Evolutionary conservation across 2,888 invertebrate genomes (phyloP).

Genomic region (Willowsia nigromaculata): DNA sequence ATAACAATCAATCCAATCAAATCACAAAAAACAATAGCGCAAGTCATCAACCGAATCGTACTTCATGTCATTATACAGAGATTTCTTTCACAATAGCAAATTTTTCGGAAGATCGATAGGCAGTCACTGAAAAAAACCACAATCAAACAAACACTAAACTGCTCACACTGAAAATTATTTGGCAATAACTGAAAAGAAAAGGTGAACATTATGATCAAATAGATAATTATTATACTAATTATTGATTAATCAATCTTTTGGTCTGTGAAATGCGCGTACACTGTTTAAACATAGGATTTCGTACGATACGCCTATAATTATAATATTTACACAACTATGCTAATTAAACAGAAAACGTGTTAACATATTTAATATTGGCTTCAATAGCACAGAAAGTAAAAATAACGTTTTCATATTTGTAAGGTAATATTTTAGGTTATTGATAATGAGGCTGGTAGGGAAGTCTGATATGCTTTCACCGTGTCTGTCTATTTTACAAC

Average conservation of each 20-base stretch:
- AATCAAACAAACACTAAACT: too few species aligned
- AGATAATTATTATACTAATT: neutral
- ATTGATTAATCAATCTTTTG: slow-evolving; percentile 31
- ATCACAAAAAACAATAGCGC: slow-evolving; percentile 1
- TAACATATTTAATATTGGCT: neutral
- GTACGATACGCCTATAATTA: neutral
- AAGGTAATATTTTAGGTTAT: neutral
- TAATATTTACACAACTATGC: neutral
- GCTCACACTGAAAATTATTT: too few species aligned
- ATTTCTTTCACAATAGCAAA: neutral
- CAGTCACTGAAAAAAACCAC: too few species aligned
- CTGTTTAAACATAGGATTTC: slow-evolving; percentile 11
- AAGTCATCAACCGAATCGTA: neutral
- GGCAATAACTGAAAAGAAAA: slow-evolving; percentile 2
- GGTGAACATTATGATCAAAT: neutral
- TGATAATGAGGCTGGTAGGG: neutral
- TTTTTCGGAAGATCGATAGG: slow-evolving; percentile 26
- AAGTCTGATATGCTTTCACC: slow-evolving; percentile 33
- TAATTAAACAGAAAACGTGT: slow-evolving; percentile 17
- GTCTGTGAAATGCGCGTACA: slow-evolving; percentile 33
- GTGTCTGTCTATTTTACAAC: neutral
- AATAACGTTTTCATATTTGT: slow-evolving; percentile 1
- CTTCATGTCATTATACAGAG: neutral
- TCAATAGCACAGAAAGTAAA: slow-evolving; percentile 21
- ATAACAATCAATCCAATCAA: neutral